Evolutionary conservation across 1,140 invertebrate genomes (phyloP), one percentile per base, ranked within the genome.

Genomic region (Drosophila simulans): DNA sequence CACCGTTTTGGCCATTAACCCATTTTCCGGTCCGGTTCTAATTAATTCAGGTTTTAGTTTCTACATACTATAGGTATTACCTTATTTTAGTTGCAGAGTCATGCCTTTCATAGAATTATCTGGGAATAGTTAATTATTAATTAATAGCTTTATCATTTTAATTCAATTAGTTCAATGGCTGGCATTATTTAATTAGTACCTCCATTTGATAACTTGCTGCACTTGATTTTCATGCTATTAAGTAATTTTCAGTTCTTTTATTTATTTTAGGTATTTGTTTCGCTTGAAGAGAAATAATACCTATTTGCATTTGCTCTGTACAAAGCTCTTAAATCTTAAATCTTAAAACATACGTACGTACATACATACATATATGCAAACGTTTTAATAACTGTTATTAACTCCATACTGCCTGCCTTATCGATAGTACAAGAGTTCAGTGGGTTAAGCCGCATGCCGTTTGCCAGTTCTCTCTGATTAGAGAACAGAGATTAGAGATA

Each of bases 1-100:
- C 37, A 54, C 49, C 49, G 68, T 45, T 37, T 34, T 39, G 46
- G 62, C 56, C 49, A 73, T 85, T 85, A 88, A 82, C 83, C 82
- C 70, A 74, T 57, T 55, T 51, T 12, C 8, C 0, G 7, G 1
- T 27, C 17, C 15, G 35, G 25, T 34, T 51, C 48, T 51, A 10
- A 31, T 22, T 0, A 8, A 0, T 11, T 10, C 22, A 7, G 13
- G 13, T 27, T 27, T n/a, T 8, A 48, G 0, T 48, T 2, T 8
- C n/a, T 7, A 2, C 7, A 31, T 8, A 2, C 7, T 25, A 13
- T n/a, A 0, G 1, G 7, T 25, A 34, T 12, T 34, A 34, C 4
- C 17, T 51, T 51, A 15, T 1, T 0, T 35, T 8, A 51, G 31
- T 20, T 52, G 49, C 49, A 3, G 1, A 20, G 15, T 52, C 49